These are phyloP conservation scores for Sceloporus undulatus DNA, from an alignment of 2,113 vertebrate species.

Conservation along the genomic window DNA sequence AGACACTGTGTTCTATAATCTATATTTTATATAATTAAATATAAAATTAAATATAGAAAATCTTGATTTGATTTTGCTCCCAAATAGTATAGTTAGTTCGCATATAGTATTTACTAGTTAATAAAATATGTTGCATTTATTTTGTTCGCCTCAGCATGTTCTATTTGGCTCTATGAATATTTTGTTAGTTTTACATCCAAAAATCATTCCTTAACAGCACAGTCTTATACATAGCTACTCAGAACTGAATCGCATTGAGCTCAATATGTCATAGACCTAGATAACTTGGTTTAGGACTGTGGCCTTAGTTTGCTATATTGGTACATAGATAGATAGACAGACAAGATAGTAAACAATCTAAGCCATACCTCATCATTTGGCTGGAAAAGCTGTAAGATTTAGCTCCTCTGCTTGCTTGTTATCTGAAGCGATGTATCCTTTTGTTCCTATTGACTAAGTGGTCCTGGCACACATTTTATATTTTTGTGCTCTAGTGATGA, in stretches of 20 bases:
- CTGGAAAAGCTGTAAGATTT: neutral
- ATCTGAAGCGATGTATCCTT: neutral
- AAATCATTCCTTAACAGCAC: neutral
- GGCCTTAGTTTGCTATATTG: neutral
- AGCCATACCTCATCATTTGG: neutral
- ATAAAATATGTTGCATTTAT: neutral
- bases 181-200: neutral
- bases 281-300: neutral
- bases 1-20: no score
- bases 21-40: no score
- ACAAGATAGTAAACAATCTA: conserved; percentile 19
- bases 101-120: accelerated
- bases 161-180: neutral
- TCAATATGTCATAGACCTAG: neutral
- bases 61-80: neutral
- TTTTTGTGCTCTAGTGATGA: neutral
- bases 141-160: neutral
- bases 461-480: neutral
- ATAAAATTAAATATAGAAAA: neutral
- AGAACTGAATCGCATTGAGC: neutral
- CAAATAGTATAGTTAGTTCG: neutral
- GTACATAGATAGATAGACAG: neutral
- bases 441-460: neutral
- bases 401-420: neutral
- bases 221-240: neutral